Evolutionary conservation across 2,888 invertebrate species (phyloP).

Genomic region (Notodonta ziczac): DNA sequence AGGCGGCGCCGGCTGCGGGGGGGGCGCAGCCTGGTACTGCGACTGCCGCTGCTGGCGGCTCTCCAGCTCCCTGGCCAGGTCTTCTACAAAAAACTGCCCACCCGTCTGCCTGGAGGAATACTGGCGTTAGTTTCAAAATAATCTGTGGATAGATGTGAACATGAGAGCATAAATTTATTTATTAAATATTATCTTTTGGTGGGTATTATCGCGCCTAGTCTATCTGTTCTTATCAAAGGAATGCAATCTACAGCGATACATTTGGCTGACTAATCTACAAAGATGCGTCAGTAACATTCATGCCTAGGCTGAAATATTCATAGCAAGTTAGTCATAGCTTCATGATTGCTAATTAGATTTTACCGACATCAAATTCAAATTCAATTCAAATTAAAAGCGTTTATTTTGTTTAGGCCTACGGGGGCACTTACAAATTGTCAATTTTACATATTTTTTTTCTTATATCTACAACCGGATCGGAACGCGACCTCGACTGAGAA

Average conservation of each 20-base stretch:
- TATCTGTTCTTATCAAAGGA: slow-evolving; percentile 4
- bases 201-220: not conserved
- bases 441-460: too few species aligned
- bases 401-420: too few species aligned
- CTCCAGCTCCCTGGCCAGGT: slow-evolving; percentile 69
- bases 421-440: too few species aligned
- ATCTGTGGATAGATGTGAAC: not conserved
- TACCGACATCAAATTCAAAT: slow-evolving; percentile 4
- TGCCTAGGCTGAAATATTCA: not conserved
- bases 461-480: too few species aligned
- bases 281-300: not conserved
- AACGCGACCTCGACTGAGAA: too few species aligned
- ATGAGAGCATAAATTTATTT: too few species aligned
- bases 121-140: slow-evolving; percentile 28
- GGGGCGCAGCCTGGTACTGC: slow-evolving; percentile 50
- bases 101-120: slow-evolving; percentile 77
- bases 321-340: not conserved
- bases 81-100: slow-evolving; percentile 75
- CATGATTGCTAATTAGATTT: slow-evolving; percentile 4
- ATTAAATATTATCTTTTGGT: too few species aligned
- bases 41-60: slow-evolving; percentile 54
- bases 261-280: not conserved
- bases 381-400: too few species aligned
- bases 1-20: slow-evolving; percentile 60
- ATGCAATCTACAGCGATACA: not conserved